Conservation (phyloP, 1,140 invertebrate species). For the Drosophila willistoni region DNA sequence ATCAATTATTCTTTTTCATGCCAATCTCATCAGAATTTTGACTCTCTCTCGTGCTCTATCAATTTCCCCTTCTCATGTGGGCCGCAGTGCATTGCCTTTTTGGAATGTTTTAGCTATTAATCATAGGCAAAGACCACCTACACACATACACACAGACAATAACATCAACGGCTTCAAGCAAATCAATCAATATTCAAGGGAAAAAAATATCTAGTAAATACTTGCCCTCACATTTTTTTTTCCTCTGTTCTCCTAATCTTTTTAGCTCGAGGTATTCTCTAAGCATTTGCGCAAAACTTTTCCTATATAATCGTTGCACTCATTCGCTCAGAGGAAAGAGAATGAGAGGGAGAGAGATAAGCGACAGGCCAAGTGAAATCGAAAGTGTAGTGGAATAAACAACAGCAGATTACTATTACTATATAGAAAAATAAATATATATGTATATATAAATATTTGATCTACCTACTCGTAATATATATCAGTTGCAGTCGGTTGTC, state of each 20-base stretch:
- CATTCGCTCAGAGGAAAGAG: not conserved
- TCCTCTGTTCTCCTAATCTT: not conserved
- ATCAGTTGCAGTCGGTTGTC: not conserved
- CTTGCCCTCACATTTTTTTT: not conserved
- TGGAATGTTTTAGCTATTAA: conserved; percentile 10
- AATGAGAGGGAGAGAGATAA: not conserved
- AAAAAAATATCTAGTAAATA: not conserved
- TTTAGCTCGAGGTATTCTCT: not conserved
- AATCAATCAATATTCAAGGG: conserved; percentile 17
- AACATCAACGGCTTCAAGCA: not conserved
- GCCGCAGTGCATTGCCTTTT: conserved; percentile 7
- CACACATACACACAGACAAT: not conserved
- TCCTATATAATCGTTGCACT: conserved; percentile 9
- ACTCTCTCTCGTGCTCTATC: not conserved
- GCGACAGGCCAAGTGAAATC: not conserved
- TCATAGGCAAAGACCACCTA: conserved; percentile 9
- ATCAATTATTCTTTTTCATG: conserved; percentile 2
- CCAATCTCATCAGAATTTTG: not conserved
- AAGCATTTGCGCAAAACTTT: conserved; percentile 1
- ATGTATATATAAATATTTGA: not conserved
- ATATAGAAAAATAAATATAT: not conserved
- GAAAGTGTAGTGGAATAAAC: conserved; percentile 1
- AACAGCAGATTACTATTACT: not conserved
- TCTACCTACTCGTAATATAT: not conserved
- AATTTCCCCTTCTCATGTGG: not conserved